Evolutionary conservation across 2,888 invertebrate genomes (phyloP).

Genomic region (Calephelis perditalis): DNA sequence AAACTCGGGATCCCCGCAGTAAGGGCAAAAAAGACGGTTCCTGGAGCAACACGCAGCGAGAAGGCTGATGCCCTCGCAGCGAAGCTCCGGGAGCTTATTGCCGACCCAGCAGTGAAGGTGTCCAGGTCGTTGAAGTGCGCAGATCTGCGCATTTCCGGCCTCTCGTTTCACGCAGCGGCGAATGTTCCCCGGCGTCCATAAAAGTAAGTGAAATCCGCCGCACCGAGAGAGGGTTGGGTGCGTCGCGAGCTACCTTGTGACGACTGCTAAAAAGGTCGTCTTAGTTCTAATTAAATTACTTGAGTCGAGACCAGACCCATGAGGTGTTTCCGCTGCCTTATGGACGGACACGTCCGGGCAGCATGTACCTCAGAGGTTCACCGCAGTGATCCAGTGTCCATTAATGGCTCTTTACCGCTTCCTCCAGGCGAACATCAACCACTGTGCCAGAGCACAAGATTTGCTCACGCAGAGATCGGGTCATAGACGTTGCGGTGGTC

Average conservation of each 20-base stretch:
- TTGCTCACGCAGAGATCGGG: background rate
- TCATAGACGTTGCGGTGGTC: too few species aligned
- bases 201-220: background rate
- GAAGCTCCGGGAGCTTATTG: background rate
- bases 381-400: background rate
- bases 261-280: slow-evolving; percentile 22
- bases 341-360: slow-evolving; percentile 19
- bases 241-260: slow-evolving; percentile 5
- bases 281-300: slow-evolving; percentile 17
- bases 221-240: background rate
- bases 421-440: background rate
- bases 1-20: background rate
- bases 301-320: slow-evolving; percentile 13
- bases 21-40: background rate
- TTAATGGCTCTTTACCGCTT: background rate
- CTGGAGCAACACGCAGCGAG: background rate
- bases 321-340: slow-evolving; percentile 26
- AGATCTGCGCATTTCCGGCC: background rate
- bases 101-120: background rate
- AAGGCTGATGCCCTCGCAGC: too few species aligned
- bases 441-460: too few species aligned
- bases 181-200: background rate
- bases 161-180: background rate
- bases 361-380: slow-evolving; percentile 14
- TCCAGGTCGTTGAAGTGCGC: background rate